Evolutionary conservation across 2,797 vertebrate genomes (phyloP), one percentile per base, ranked within the genome.

Genomic region (Sebastes minor): DNA sequence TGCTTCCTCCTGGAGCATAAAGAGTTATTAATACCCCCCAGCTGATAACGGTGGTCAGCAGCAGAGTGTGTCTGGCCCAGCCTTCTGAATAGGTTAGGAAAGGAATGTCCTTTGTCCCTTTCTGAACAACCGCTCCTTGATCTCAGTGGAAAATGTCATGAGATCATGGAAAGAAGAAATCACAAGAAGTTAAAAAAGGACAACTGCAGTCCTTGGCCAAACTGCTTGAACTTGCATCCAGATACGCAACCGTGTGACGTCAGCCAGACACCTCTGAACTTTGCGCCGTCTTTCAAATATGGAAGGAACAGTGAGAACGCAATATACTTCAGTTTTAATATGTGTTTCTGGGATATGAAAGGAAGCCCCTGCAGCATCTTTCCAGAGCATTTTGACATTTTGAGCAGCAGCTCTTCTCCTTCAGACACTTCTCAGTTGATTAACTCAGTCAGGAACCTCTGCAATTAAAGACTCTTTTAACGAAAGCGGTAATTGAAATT

Each of bases 1-100:
- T 69, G 78, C 87, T 89, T 92, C 87, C 88, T 82, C 76, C 82
- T n/a, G 49, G 42, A 78, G 62, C 66, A 85, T 85, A 81, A 89
- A 87, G 67, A 81, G 88, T 93, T 95, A 93, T 94, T 91, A 94
- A 94, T 95, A 93, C 67, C 71, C 57, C 46, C 57, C 64, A 76
- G 83, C 75, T 83, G 78, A 88, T 86, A 82, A 77, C 42, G 22
- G 82, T 80, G 67, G 86, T 86, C 74, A 71, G 77, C 69, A 73
- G 67, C 46, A 63, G 33, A 71, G 69, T 68, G 35, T 42, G 61
- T 76, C 52, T 62, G 77, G 79, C 71, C 52, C 9, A 55, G 69
- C 46, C 63, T 73, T 81, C 78, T 76, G 78, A 83, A 87, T 71
- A 73, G 76, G 60, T 62, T 59, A 77, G 56, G 80, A 86, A 67